Evolutionary conservation across 2,888 invertebrate species (phyloP).

Genomic region (Emmelina monodactyla): DNA sequence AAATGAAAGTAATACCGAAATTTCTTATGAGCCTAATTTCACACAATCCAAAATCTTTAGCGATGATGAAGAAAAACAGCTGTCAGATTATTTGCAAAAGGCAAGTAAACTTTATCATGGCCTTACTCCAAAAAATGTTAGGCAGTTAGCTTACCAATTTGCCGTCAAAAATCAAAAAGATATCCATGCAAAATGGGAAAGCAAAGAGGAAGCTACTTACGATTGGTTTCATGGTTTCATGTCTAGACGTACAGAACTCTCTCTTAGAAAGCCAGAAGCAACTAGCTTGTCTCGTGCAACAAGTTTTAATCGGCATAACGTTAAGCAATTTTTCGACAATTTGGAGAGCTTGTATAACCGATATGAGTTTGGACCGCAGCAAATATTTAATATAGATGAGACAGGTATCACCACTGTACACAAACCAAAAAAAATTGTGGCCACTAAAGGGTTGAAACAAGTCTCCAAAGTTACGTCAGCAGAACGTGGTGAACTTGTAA

Average conservation of each 20-base stretch:
- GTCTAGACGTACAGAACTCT: not conserved
- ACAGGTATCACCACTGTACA: not conserved
- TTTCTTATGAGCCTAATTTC: not conserved
- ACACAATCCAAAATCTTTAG: not conserved
- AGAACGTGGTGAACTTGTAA: constrained; percentile 29
- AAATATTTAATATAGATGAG: constrained; percentile 5
- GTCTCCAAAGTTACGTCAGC: constrained; percentile 30
- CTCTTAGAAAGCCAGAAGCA: not conserved
- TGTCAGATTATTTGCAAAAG: not conserved
- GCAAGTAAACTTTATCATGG: not conserved
- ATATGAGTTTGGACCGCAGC: constrained; percentile 9
- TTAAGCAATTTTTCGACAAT: constrained; percentile 11
- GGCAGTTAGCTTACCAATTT: constrained; percentile 16
- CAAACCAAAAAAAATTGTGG: constrained; percentile 25
- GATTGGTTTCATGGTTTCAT: constrained; percentile 3
- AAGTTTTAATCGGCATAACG: constrained; percentile 11
- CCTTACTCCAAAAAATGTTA: not conserved
- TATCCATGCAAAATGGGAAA: constrained; percentile 5
- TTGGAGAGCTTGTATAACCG: constrained; percentile 10
- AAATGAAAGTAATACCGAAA: not conserved
- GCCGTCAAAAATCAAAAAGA: constrained; percentile 13
- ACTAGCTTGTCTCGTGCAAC: constrained; percentile 6
- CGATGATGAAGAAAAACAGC: not conserved
- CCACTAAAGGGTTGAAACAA: constrained; percentile 27
- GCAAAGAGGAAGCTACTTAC: constrained; percentile 8